These are phyloP conservation scores for Prostheceraeus crozeri DNA, from an alignment of 2,888 invertebrate genomes.

Conservation along the genomic window DNA sequence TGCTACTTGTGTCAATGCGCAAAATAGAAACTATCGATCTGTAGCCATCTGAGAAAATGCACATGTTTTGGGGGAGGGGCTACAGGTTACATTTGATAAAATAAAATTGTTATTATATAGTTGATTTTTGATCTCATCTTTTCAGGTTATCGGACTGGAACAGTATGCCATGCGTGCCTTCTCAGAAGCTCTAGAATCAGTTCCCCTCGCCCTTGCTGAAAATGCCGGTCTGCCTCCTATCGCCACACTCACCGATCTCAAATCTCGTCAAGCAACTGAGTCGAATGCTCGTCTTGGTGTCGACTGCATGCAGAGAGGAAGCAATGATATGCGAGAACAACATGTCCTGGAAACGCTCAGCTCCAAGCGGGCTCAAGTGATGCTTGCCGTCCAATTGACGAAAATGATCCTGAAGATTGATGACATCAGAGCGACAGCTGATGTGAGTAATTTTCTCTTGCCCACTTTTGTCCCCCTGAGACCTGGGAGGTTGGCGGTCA, in stretches of 20 bases:
- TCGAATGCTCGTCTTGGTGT: constrained; percentile 80
- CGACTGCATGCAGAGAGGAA: constrained; percentile 81
- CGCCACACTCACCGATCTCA: constrained; percentile 74
- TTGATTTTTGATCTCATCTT: too few species aligned
- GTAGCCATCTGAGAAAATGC: too few species aligned
- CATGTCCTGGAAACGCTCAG: constrained; percentile 85
- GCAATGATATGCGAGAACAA: constrained; percentile 56
- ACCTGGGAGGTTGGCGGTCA: too few species aligned
- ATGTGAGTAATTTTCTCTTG: too few species aligned
- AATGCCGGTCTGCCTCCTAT: constrained; percentile 89
- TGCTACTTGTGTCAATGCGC: too few species aligned
- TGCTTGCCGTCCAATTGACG: constrained; percentile 90
- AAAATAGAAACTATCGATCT: too few species aligned
- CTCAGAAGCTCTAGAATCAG: constrained; percentile 85
- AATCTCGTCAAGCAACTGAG: constrained; percentile 76
- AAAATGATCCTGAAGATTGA: constrained; percentile 99
- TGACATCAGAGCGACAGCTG: constrained; percentile 69
- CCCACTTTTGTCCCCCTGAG: too few species aligned
- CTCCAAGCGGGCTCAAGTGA: constrained; percentile 92
- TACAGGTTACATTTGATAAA: too few species aligned
- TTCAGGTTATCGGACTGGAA: constrained; percentile 72
- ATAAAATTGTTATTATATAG: too few species aligned
- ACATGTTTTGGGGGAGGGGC: too few species aligned
- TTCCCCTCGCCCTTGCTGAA: constrained; percentile 89
- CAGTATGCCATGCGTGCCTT: constrained; percentile 94